Conservation (phyloP, 1,140 invertebrate species). For the Pinna nobilis region DNA sequence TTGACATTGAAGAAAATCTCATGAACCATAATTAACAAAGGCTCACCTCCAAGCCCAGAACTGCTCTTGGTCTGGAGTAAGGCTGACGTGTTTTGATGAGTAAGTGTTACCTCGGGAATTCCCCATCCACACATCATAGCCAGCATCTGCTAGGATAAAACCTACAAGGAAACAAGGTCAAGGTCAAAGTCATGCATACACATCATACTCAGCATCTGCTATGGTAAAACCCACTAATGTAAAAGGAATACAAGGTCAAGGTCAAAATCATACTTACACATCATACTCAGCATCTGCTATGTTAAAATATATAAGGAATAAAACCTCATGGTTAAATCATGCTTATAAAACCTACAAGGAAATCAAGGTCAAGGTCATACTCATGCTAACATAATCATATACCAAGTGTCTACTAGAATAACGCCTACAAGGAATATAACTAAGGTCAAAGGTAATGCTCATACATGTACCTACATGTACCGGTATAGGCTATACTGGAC, state of each 20-base stretch:
- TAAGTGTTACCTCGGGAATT: slow-evolving; percentile 82
- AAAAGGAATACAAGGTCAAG: not conserved
- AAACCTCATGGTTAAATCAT: no score
- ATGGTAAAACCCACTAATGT: not conserved
- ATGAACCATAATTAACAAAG: not conserved
- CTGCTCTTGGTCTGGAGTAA: slow-evolving; percentile 75
- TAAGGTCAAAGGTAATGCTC: no score
- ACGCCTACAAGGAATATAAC: no score
- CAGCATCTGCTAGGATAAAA: slow-evolving; percentile 80
- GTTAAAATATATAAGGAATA: no score
- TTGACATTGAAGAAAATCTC: no score
- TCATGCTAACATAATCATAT: no score
- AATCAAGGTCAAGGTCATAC: no score
- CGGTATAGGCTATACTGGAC: no score
- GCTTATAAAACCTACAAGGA: no score
- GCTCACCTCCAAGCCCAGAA: slow-evolving; percentile 85
- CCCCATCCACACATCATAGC: slow-evolving; percentile 85
- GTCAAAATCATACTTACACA: not conserved
- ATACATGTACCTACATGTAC: no score
- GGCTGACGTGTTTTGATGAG: slow-evolving; percentile 74
- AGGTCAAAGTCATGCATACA: no score
- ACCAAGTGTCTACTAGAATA: no score
- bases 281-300: not conserved
- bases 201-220: not conserved
- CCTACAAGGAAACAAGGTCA: slow-evolving; percentile 11